These are phyloP conservation scores for Larimichthys polyactis DNA, from an alignment of 2,113 vertebrate genomes.

Conservation along the genomic window DNA sequence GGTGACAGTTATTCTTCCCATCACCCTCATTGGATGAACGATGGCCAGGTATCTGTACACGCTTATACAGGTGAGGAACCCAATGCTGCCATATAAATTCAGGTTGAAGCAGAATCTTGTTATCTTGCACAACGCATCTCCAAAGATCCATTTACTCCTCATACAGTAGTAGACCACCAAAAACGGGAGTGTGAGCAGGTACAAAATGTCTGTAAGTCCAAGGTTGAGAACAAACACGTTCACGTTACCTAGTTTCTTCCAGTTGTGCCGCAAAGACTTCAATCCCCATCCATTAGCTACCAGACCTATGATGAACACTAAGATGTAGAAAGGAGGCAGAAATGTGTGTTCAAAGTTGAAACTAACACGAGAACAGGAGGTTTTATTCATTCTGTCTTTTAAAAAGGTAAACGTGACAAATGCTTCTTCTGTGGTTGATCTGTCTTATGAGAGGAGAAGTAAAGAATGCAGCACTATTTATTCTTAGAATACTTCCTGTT, in stretches of 20 bases:
- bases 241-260: conserved; percentile 63
- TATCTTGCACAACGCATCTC: conserved; percentile 65
- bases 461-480: too few relatives aligned
- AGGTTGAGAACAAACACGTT: conserved; percentile 85
- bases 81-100: conserved; percentile 89
- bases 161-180: conserved; percentile 81
- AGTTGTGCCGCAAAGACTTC: conserved; percentile 64
- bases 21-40: conserved; percentile 60
- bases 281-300: conserved; percentile 78
- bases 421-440: too few relatives aligned
- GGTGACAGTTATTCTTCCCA: conserved; percentile 73
- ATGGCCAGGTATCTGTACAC: conserved; percentile 88
- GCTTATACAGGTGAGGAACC: conserved; percentile 89
- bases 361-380: too few relatives aligned
- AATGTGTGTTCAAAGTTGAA: conserved; percentile 11
- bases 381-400: too few relatives aligned
- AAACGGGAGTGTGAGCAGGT: conserved; percentile 86
- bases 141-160: conserved; percentile 81
- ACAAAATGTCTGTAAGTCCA: conserved; percentile 85
- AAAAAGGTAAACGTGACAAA: too few relatives aligned
- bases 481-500: too few relatives aligned
- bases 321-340: conserved; percentile 79
- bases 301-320: conserved; percentile 83
- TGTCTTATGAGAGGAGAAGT: too few relatives aligned
- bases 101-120: conserved; percentile 86